Evolutionary conservation across 1,140 invertebrate species (phyloP), one percentile per base, ranked within the genome.

Genomic region (Periplaneta americana): DNA sequence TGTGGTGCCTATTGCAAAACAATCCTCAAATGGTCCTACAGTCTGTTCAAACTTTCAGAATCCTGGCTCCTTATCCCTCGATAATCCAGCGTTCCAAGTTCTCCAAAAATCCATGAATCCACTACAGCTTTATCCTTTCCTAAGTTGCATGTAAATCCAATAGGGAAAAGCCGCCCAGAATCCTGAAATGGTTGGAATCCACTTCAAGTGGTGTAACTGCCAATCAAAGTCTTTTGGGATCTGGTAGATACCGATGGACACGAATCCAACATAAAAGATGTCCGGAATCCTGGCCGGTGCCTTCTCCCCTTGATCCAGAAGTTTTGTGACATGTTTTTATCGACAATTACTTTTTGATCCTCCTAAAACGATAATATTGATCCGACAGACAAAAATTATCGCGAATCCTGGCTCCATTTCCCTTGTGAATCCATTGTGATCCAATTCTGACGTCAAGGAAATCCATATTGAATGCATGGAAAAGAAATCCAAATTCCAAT

Each of bases 301-400:
- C 48, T 66, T 28, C 48, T 66, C 48, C 48, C 48, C 48, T n/a
- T 28, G 48, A 66, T 66, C 48, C 48, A 66, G 48, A 9, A n/a
- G 22, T 66, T 66, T 8, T 28, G 48, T 66, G 15, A 8, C 10
- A 66, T 8, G n/a, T 66, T n/a, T n/a, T 66, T n/a, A 66, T n/a
- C n/a, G 13, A 66, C 22, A 66, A 66, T 66, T 66, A 28, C 22
- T 28, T 28, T 66, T 66, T n/a, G n/a, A 66, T 66, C 48, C 48
- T 66, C 48, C 48, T 66, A 66, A n/a, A n/a, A 66, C 48, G 22
- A n/a, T 66, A 66, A 66, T n/a, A 66, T 8, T 66, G n/a, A 28
- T 66, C 48, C n/a, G 22, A 78, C 76, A 78, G 37, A 75, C n/a
- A 78, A 75, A 75, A 36, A 36, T 37, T 36, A 78, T 78, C 76